Base-by-base conservation (phyloP, 2,888 invertebrate genomes). In the Eulithis prunata region DNA sequence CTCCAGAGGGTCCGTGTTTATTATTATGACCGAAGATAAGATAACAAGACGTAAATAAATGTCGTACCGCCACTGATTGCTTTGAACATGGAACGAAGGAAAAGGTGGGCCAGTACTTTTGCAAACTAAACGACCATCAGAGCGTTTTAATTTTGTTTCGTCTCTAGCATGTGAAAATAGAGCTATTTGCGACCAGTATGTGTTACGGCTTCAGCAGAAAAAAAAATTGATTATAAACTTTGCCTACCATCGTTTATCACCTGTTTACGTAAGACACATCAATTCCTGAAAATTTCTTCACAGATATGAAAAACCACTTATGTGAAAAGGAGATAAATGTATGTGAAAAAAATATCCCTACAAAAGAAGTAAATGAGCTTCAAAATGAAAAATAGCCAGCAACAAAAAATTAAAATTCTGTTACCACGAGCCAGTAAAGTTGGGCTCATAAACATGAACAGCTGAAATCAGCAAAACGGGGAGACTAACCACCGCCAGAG, bases 21-120 rank as follows among this genome's bases (percentile, higher is more conserved):
- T 81, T 80, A 77, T 79, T 77, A 75, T 72, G 71, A 73, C 66
- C 73, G 59, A 64, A 75, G 72, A 77, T 77, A 75, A 80, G 75
- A 76, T 75, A 76, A 76, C 76, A 73, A 76, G 74, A 71, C 74
- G 68, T 73, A 71, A 76, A 75, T 69, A 77, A 77, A 75, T 74
- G 67, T 74, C 71, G 47, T 55, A 66, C 57, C 46, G 62, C 54
- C 64, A 64, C 59, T 61, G 64, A 60, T 68, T 69, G 47, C 36
- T 52, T 8, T 55, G 32, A 55, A 51, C 49, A 56, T 36, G 46
- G n/a, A 49, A 32, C 12, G 36, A 28, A 14, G 13, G 38, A 21
- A 61, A 61, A 61, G 54, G 38, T 53, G n/a, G 21, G 32, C 32
- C 12, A 4, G 43, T 52, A 41, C 21, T 21, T 53, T 43, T 36